Evolutionary conservation across 2,888 invertebrate genomes (phyloP), one percentile per base, ranked within the genome.

Genomic region (Scaptodrosophila latifasciaeformis): DNA sequence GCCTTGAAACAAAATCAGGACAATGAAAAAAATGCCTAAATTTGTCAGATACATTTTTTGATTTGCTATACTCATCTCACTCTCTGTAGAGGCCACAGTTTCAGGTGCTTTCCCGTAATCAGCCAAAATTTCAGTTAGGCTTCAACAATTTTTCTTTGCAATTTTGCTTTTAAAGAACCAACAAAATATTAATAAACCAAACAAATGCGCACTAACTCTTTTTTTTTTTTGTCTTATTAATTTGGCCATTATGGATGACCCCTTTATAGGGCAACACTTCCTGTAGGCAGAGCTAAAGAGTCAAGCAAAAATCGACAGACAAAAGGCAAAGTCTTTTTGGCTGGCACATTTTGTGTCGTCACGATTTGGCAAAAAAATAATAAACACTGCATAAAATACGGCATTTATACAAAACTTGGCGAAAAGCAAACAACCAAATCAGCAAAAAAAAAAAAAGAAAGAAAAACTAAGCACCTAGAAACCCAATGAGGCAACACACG

Each of bases 401-500:
- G 51, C 44, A 29, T 61, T 62, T 45, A 47, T 46, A 44, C 47
- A 27, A 27, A 35, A 3, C 5, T 35, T 7, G 17, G 24, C 37
- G 35, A 49, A 40, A 46, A 17, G 24, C 13, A 19, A 43, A 29
- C 24, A 31, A 13, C 35, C 31, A 44, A 46, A 7, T 3, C 24
- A 7, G 24, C 24, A 3, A 24, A 37, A 34, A 31, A 39, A 13
- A 34, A 15, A 31, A 47, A 39, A 29, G 48, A 43, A 58, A 56
- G 60, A 62, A 65, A 70, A 5, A 27, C 5, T 69, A 66, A 72
- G 65, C 71, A 60, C 72, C 76, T 64, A 69, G 79, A 76, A 72
- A 79, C 60, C 51, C 76, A 76, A 72, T 74, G 80, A 72, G 80
- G 80, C 72, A 78, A 78, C 65, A 63, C 67, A 60, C 62, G 37